Conservation (phyloP, 2,797 vertebrate species). For the Alcedo atthis region DNA sequence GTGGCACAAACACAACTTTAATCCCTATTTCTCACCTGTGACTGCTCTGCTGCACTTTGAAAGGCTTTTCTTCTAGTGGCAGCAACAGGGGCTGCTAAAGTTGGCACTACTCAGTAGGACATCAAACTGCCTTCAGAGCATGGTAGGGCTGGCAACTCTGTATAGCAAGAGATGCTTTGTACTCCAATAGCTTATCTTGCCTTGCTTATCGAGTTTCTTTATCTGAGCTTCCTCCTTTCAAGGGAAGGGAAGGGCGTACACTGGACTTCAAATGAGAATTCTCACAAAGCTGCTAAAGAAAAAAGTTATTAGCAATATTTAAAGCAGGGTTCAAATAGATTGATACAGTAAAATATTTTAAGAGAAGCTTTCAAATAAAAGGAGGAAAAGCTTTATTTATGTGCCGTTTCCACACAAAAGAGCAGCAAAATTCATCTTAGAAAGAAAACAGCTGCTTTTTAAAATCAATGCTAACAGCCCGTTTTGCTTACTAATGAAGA, state of each 20-base stretch:
- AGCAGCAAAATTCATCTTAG: neutral
- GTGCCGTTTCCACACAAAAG: neutral
- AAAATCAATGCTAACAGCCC: neutral
- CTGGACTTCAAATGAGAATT: neutral
- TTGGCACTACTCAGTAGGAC: neutral
- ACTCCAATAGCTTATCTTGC: neutral
- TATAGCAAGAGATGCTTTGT: neutral
- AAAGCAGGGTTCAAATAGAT: neutral
- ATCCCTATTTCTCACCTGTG: neutral
- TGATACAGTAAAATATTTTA: neutral
- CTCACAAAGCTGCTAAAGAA: neutral
- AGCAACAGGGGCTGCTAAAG: neutral
- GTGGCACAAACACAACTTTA: neutral
- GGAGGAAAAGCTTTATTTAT: neutral
- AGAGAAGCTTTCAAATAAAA: neutral
- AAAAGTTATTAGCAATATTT: neutral
- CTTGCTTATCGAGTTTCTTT: fast-evolving
- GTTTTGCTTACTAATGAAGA: neutral
- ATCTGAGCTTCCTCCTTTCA: neutral
- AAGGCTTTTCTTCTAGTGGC: neutral
- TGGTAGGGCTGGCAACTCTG: neutral
- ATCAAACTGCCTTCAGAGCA: neutral
- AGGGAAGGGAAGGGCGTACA: neutral
- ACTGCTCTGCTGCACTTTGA: neutral
- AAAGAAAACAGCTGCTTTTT: neutral